These are phyloP conservation scores for Eupithecia tripunctaria DNA, from an alignment of 2,888 invertebrate species.

Conservation along the genomic window DNA sequence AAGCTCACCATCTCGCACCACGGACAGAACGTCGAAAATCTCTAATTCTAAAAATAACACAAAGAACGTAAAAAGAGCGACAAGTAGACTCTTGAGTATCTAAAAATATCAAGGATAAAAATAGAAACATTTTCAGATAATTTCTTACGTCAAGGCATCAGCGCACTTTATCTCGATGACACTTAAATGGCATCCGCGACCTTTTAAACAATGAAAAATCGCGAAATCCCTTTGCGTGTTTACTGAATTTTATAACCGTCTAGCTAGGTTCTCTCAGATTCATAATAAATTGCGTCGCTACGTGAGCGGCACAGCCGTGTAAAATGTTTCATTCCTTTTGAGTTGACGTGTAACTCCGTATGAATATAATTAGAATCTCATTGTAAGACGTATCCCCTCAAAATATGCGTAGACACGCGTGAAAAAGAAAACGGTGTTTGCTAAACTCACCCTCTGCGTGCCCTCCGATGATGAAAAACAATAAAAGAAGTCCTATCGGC, in stretches of 20 bases:
- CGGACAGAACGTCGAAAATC: constrained; percentile 86
- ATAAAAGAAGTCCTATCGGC: constrained; percentile 69
- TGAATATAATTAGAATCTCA: constrained; percentile 12
- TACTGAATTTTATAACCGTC: constrained; percentile 2
- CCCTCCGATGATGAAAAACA: constrained; percentile 67
- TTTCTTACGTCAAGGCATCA: neutral
- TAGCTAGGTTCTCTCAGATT: neutral
- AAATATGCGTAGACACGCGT: constrained; percentile 57
- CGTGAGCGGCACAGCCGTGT: constrained; percentile 3
- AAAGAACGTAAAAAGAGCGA: neutral
- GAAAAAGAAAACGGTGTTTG: constrained; percentile 60
- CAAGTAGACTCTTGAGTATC: neutral
- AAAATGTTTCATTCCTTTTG: constrained; percentile 12
- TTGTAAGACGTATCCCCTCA: constrained; percentile 14
- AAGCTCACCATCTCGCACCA: constrained; percentile 85
- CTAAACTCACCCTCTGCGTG: constrained; percentile 68
- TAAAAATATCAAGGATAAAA: neutral
- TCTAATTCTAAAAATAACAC: constrained; percentile 74
- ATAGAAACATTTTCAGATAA: neutral
- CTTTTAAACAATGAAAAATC: constrained; percentile 4
- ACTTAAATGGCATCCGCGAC: constrained; percentile 9
- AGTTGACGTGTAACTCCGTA: constrained; percentile 5
- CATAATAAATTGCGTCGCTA: constrained; percentile 1
- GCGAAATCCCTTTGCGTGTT: constrained; percentile 2
- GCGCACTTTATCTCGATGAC: constrained; percentile 12